Evolutionary conservation across 2,888 invertebrate genomes (phyloP).

Genomic region (Griposia aprilina): DNA sequence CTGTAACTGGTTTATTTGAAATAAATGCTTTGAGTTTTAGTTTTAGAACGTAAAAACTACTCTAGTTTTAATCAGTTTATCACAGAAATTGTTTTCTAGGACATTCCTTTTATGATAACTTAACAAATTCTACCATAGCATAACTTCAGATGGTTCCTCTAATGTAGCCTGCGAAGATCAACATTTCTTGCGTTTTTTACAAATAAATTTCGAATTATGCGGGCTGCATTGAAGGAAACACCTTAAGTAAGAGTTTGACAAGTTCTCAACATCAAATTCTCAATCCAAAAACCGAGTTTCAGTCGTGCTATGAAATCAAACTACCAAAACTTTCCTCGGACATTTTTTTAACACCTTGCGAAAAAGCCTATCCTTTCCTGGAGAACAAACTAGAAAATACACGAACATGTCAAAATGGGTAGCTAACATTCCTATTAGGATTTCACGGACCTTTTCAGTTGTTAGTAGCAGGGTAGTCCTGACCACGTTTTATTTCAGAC

Average conservation of each 20-base stretch:
- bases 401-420: constrained; percentile 39
- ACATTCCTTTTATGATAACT: neutral
- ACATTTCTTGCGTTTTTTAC: neutral
- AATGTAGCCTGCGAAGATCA: neutral
- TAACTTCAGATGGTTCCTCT: neutral
- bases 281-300: too few relatives aligned
- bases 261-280: neutral
- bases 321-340: neutral
- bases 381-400: constrained; percentile 5
- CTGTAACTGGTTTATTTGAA: too few relatives aligned
- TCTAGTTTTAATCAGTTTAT: neutral
- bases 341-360: neutral
- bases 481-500: constrained; percentile 75
- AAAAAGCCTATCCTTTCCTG: neutral
- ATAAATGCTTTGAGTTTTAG: too few relatives aligned
- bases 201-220: neutral
- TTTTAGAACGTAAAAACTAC: neutral
- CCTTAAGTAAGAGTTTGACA: neutral
- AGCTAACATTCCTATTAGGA: constrained; percentile 43
- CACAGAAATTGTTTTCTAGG: neutral
- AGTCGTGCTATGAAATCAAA: neutral
- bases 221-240: neutral
- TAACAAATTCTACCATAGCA: too few relatives aligned
- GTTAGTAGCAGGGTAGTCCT: constrained; percentile 31
- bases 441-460: constrained; percentile 51